A percentile compares a stretch with the other conserved stretches of the same genome.
Evolutionary conservation across 2,797 vertebrate genomes (phyloP).

Genomic region (Tympanoctomys barrerae): DNA sequence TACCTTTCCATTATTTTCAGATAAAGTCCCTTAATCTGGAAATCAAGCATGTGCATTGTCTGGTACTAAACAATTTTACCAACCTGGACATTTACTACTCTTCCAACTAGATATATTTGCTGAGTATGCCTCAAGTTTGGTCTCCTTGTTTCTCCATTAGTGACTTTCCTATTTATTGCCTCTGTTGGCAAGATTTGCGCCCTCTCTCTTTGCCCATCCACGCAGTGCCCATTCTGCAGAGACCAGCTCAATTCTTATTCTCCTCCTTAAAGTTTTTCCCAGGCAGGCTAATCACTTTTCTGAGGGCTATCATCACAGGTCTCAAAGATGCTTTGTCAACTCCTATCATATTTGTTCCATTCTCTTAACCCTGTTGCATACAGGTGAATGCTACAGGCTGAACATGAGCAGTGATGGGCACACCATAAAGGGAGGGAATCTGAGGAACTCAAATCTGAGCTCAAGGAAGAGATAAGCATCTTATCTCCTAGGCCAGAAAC

Average conservation of each 20-base stretch:
- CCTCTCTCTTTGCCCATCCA: background rate
- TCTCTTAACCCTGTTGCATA: too few relatives aligned
- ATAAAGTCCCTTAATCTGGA: background rate
- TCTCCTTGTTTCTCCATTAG: background rate
- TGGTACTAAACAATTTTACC: background rate
- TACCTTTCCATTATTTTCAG: background rate
- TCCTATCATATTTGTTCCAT: background rate
- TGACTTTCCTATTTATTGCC: background rate
- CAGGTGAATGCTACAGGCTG: accelerated
- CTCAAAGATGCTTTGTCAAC: background rate
- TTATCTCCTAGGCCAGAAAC: background rate
- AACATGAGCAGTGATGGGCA: background rate
- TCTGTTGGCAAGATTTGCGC: too few relatives aligned
- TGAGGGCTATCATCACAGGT: accelerated
- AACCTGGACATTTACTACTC: too few relatives aligned
- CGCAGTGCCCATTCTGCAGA: background rate
- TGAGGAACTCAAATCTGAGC: background rate
- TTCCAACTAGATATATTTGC: background rate
- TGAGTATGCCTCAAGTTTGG: accelerated
- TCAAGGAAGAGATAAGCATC: background rate
- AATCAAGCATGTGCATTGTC: background rate
- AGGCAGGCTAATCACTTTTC: too few relatives aligned
- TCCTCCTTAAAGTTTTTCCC: background rate
- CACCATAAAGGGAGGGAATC: background rate
- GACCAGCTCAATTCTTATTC: background rate